Percentiles rank a stretch among this genome's conserved stretches.
Conservation (phyloP, 2,888 invertebrate genomes). For the Baronia brevicornis region DNA sequence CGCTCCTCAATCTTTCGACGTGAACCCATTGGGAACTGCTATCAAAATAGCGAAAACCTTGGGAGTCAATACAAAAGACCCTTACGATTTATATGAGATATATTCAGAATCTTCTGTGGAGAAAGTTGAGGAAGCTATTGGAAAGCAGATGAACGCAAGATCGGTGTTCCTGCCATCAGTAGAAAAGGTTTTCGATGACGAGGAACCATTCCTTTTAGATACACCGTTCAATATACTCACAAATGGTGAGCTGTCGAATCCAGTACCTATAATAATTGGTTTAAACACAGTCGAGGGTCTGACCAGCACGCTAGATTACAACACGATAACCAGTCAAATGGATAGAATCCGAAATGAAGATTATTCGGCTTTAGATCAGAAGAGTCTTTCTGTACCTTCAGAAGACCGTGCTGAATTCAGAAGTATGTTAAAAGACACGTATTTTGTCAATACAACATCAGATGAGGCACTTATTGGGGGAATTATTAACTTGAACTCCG, state of each 20-base stretch:
- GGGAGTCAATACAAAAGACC: constrained; percentile 40
- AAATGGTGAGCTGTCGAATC: constrained; percentile 35
- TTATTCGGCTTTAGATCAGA: constrained; percentile 47
- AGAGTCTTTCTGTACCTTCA: constrained; percentile 34
- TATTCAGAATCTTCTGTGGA: constrained; percentile 41
- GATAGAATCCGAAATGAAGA: constrained; percentile 55
- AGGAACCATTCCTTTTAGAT: constrained; percentile 55
- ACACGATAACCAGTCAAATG: constrained; percentile 54
- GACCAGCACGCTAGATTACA: constrained; percentile 53
- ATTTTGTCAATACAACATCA: constrained; percentile 44
- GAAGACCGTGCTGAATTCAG: constrained; percentile 43
- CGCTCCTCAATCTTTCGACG: constrained; percentile 51
- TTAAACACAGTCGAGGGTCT: constrained; percentile 73
- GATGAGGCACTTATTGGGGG: constrained; percentile 57
- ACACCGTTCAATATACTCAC: constrained; percentile 59
- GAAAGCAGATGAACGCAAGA: constrained; percentile 58
- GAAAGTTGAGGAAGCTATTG: constrained; percentile 54
- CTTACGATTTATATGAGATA: constrained; percentile 40
- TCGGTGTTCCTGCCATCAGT: constrained; percentile 58
- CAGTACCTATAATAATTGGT: constrained; percentile 70
- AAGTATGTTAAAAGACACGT: constrained; percentile 45
- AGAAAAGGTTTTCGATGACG: constrained; percentile 47
- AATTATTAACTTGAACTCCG: constrained; percentile 56
- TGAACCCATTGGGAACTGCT: constrained; percentile 44
- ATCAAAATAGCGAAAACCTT: constrained; percentile 57